A percentile compares a stretch with the other conserved stretches of the same genome.
Conservation (phyloP, 2,113 vertebrate species). For the Perognathus longimembris region DNA sequence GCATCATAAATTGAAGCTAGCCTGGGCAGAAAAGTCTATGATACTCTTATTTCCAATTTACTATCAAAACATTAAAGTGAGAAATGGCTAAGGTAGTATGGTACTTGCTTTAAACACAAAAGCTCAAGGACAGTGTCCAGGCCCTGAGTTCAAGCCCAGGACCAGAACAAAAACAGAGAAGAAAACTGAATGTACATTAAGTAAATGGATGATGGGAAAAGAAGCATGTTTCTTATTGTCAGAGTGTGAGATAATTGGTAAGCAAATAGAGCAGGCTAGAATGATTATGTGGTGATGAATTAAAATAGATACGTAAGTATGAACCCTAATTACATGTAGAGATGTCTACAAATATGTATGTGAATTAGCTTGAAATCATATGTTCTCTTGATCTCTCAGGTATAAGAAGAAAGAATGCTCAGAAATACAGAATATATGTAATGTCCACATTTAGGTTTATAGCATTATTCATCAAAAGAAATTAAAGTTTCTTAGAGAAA, state of each 20-base stretch:
- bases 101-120: too few relatives aligned
- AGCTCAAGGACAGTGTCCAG: too few relatives aligned
- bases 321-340: neutral
- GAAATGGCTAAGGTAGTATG: too few relatives aligned
- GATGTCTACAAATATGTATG: too few relatives aligned
- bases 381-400: neutral
- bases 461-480: neutral
- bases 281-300: neutral
- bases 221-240: neutral
- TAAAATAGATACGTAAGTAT: neutral
- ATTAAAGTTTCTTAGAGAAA: neutral
- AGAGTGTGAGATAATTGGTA: neutral
- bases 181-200: neutral
- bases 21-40: too few relatives aligned
- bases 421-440: neutral
- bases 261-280: neutral
- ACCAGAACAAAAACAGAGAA: too few relatives aligned
- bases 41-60: too few relatives aligned
- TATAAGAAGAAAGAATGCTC: neutral
- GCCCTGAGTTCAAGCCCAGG: too few relatives aligned
- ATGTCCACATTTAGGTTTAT: neutral
- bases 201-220: neutral
- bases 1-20: too few relatives aligned
- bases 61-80: too few relatives aligned
- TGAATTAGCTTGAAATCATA: neutral